These are phyloP conservation scores for Danaus chrysippus DNA, from an alignment of 2,888 invertebrate genomes.

Conservation along the genomic window DNA sequence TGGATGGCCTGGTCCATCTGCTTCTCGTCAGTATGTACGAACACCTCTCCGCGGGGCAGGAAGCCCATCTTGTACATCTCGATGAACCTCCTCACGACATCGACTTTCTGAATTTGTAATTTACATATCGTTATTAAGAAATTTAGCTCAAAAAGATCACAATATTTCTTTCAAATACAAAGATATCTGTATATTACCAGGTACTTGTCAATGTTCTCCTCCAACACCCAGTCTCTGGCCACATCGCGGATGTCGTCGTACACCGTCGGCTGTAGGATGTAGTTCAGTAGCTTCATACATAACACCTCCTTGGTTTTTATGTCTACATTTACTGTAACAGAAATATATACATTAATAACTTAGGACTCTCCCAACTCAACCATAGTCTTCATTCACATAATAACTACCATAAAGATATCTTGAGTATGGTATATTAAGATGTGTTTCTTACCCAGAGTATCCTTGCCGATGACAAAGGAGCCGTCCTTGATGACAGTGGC, in stretches of 20 bases:
- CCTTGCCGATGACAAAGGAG: constrained; percentile 53
- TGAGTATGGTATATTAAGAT: neutral
- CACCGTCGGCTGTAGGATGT: constrained; percentile 80
- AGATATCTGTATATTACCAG: constrained; percentile 48
- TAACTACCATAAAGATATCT: too few relatives aligned
- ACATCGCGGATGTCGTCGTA: constrained; percentile 79
- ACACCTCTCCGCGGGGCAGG: constrained; percentile 79
- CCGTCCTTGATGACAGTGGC: constrained; percentile 55
- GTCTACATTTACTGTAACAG: constrained; percentile 66
- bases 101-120: constrained; percentile 58
- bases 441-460: constrained; percentile 52
- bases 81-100: constrained; percentile 79
- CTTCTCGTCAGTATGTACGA: constrained; percentile 79
- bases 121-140: too few relatives aligned
- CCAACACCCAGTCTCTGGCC: constrained; percentile 79
- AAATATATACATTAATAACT: constrained; percentile 1
- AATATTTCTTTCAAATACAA: neutral
- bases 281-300: constrained; percentile 78
- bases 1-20: constrained; percentile 81
- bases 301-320: constrained; percentile 77
- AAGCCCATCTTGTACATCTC: constrained; percentile 77
- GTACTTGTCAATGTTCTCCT: constrained; percentile 79
- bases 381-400: too few relatives aligned
- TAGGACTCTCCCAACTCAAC: neutral
- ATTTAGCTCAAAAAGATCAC: neutral